A percentile compares a stretch with the other conserved stretches of the same genome.
Conservation (phyloP, 2,113 vertebrate genomes). For the Gavia stellata region DNA sequence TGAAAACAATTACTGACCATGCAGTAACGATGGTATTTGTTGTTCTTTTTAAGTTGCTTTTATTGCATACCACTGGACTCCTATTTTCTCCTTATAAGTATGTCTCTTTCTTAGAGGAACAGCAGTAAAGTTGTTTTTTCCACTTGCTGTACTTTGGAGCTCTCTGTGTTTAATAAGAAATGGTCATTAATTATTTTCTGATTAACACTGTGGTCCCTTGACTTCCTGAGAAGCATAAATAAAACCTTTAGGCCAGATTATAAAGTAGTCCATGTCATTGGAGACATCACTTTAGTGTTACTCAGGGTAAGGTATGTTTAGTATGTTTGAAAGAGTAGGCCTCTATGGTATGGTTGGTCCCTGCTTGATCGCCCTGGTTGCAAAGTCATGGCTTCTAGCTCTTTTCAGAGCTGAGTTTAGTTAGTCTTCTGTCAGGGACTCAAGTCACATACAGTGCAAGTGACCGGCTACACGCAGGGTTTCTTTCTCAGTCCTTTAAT, state of each 20-base stretch:
- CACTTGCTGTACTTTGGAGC: not conserved
- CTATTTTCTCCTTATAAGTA: not conserved
- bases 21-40: not conserved
- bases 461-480: not conserved
- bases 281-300: conserved; percentile 31
- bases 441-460: not conserved
- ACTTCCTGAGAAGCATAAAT: conserved; percentile 35
- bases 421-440: not conserved
- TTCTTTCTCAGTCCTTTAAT: not conserved
- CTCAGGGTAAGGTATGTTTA: not conserved
- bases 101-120: not conserved
- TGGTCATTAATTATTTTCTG: conserved; percentile 26
- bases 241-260: conserved; percentile 46
- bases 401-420: not conserved
- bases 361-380: not conserved
- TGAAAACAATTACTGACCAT: not conserved
- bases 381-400: not conserved
- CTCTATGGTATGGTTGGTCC: not conserved
- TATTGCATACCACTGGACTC: not conserved
- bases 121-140: not conserved
- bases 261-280: conserved; percentile 50
- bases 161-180: conserved; percentile 50
- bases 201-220: conserved; percentile 31
- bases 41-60: not conserved
- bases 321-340: not conserved